These are phyloP conservation scores for Ectemnius continuus DNA, from an alignment of 2,888 invertebrate species.

Conservation along the genomic window DNA sequence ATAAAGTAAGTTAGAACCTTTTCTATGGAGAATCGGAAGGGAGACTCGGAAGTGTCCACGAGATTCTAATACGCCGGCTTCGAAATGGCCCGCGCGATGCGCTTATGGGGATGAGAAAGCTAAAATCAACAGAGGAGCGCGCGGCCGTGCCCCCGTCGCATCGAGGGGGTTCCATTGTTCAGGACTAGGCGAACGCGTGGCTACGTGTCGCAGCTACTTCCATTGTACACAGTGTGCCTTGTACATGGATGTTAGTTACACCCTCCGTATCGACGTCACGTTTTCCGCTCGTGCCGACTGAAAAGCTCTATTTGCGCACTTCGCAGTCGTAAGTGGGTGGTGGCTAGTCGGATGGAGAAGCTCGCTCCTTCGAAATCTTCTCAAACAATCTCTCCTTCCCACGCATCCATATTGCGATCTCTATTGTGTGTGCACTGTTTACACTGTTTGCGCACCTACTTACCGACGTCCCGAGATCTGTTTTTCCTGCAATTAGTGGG, in stretches of 20 bases:
- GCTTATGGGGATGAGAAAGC: constrained; percentile 24
- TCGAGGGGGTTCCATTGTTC: constrained; percentile 24
- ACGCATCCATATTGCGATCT: neutral
- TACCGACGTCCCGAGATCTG: constrained; percentile 22
- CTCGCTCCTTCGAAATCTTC: constrained; percentile 34
- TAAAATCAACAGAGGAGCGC: constrained; percentile 29
- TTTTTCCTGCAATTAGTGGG: constrained; percentile 25
- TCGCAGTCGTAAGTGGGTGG: constrained; percentile 32
- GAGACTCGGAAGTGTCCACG: neutral
- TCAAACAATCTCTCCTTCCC: constrained; percentile 38
- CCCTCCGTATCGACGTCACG: constrained; percentile 45
- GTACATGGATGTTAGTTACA: constrained; percentile 41
- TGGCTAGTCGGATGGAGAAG: constrained; percentile 15
- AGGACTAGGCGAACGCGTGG: constrained; percentile 59
- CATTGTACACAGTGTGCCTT: constrained; percentile 30
- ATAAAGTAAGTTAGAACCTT: neutral
- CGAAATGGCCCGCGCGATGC: neutral
- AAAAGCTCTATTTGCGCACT: constrained; percentile 57
- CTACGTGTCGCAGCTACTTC: constrained; percentile 65
- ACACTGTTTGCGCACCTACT: constrained; percentile 1
- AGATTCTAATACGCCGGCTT: constrained; percentile 5
- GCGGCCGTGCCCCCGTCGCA: constrained; percentile 14
- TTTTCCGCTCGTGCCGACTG: constrained; percentile 53
- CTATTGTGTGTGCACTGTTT: constrained; percentile 10
- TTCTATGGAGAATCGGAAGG: neutral